Evolutionary conservation across 2,888 invertebrate species (phyloP).

Genomic region (Carpatolechia fugitivella): DNA sequence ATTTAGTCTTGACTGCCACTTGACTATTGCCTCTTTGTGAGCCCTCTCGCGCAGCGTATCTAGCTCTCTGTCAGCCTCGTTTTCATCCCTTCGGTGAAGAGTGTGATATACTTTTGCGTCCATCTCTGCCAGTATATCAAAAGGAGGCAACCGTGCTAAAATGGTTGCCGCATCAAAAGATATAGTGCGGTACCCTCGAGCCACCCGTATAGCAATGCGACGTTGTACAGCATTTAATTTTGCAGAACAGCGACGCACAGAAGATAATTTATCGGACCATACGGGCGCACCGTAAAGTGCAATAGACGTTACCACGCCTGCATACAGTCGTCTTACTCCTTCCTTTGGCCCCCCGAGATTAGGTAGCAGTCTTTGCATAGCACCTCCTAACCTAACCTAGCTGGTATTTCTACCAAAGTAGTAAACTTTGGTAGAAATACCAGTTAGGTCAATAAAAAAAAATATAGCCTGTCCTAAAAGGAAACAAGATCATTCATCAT

Average conservation of each 20-base stretch:
- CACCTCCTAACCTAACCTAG: slow-evolving; percentile 23
- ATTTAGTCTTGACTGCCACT: background rate
- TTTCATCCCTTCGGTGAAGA: background rate
- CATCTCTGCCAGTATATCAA: slow-evolving; percentile 21
- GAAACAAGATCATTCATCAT: no score
- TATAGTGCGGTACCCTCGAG: slow-evolving; percentile 16
- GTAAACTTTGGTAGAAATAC: no score
- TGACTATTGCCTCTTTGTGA: background rate
- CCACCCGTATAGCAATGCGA: background rate
- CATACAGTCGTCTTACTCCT: no score
- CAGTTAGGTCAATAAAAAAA: no score
- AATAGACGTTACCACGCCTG: slow-evolving; percentile 11
- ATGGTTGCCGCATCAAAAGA: slow-evolving; percentile 18
- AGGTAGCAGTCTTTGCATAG: no score
- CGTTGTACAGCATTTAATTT: background rate
- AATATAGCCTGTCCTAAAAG: no score
- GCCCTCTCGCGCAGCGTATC: background rate
- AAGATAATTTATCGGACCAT: background rate
- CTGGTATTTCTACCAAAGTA: no score
- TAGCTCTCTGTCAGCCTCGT: background rate
- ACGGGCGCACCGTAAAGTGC: slow-evolving; percentile 7
- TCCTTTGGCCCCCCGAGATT: no score
- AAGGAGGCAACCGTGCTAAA: slow-evolving; percentile 19
- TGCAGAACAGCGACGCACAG: background rate
- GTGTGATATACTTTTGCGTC: no score